These are phyloP conservation scores for Lophius americanus DNA, from an alignment of 2,797 vertebrate genomes.

Conservation along the genomic window DNA sequence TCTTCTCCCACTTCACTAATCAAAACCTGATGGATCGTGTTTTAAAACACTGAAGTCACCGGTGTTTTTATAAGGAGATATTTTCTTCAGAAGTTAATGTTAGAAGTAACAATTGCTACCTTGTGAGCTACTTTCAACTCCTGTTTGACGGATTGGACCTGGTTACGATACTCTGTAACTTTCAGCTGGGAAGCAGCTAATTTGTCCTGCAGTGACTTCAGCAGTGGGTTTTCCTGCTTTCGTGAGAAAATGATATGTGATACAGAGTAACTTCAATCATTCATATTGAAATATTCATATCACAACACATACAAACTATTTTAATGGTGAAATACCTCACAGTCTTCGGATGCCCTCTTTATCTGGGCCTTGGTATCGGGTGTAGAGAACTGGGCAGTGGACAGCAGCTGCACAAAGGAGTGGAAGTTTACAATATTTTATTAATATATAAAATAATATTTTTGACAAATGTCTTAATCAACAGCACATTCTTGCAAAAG, in stretches of 20 bases:
- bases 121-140: constrained; percentile 93
- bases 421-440: neutral
- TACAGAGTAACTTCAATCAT: neutral
- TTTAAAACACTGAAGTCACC: neutral
- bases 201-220: constrained; percentile 90
- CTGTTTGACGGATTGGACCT: constrained; percentile 87
- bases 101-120: constrained; percentile 71
- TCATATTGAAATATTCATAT: neutral
- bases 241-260: constrained; percentile 9
- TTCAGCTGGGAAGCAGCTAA: constrained; percentile 86
- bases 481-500: too few species aligned
- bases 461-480: too few species aligned
- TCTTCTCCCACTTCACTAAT: constrained; percentile 91
- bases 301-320: neutral
- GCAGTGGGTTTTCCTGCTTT: constrained; percentile 76
- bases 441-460: neutral
- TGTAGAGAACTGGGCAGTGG: constrained; percentile 16
- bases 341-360: constrained; percentile 56
- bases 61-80: neutral
- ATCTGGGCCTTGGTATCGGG: constrained; percentile 54
- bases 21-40: constrained; percentile 81
- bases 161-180: constrained; percentile 90
- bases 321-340: constrained; percentile 68
- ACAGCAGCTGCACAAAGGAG: constrained; percentile 59
- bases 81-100: neutral